A percentile compares a stretch with the other conserved stretches of the same genome.
Evolutionary conservation across 2,888 invertebrate genomes (phyloP).

Genomic region (Boloria selene): DNA sequence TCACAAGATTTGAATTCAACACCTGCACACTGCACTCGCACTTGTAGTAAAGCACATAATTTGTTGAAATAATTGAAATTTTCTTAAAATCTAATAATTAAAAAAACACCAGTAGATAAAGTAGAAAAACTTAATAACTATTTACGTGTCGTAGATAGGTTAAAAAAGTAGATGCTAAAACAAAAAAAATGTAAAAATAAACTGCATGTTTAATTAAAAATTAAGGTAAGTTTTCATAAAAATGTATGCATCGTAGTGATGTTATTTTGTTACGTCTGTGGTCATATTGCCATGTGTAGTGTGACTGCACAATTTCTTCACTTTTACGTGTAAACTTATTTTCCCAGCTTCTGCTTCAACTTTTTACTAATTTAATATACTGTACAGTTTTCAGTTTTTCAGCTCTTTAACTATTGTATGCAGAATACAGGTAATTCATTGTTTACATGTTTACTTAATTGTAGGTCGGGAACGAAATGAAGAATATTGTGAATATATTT

Average conservation of each 20-base stretch:
- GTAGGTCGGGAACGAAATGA: not conserved
- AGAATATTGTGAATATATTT: not conserved
- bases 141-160: not conserved
- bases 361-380: conserved; percentile 25
- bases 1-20: conserved; percentile 35
- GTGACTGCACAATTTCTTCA: conserved; percentile 40
- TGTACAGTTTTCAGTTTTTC: not conserved
- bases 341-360: conserved; percentile 63
- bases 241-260: conserved; percentile 29
- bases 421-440: conserved; percentile 6
- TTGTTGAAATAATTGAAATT: conserved; percentile 15
- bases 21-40: conserved; percentile 47
- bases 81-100: not conserved
- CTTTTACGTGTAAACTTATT: conserved; percentile 50
- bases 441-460: not conserved
- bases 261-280: conserved; percentile 19
- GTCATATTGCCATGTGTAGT: conserved; percentile 26
- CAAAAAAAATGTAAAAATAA: not conserved
- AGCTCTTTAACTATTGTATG: not conserved
- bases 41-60: conserved; percentile 39
- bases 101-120: not conserved
- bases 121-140: not conserved
- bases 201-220: conserved; percentile 29
- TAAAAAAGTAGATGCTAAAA: not conserved
- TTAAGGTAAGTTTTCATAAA: conserved; percentile 21